phyloP scores from a whole-genome alignment of 2,113 vertebrate species.

The Macroglossus sobrinus region DNA sequence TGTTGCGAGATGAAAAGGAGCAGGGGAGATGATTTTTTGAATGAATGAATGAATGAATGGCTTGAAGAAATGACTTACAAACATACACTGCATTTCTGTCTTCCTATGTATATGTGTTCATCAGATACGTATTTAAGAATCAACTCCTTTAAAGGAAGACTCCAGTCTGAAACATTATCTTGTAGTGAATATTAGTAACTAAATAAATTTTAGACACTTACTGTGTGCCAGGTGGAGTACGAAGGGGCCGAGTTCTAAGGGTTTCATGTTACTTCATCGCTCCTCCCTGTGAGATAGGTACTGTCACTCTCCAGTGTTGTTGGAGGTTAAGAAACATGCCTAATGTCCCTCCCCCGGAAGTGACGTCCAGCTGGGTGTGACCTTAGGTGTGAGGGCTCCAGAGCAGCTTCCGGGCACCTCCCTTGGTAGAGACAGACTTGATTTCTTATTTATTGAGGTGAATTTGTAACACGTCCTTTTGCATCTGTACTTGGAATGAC shows the following conservation, averaged over 20 bases:
- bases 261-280: fast-evolving
- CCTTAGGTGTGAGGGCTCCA: background rate
- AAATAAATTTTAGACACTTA: fast-evolving
- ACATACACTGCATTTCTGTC: background rate
- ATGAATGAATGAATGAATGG: background rate
- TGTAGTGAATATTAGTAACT: background rate
- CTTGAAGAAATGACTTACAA: background rate
- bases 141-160: background rate
- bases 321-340: background rate
- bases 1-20: background rate
- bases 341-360: background rate
- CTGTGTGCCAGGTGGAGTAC: fast-evolving
- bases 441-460: background rate
- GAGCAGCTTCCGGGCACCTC: no score
- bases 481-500: background rate
- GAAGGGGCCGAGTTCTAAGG: background rate
- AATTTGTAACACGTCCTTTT: background rate
- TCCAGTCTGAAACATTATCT: fast-evolving
- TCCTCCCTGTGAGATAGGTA: background rate
- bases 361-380: background rate
- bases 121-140: background rate
- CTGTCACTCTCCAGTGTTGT: background rate
- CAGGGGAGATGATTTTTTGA: background rate
- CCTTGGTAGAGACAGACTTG: background rate
- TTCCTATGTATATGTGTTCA: background rate